A percentile compares a stretch with the other conserved stretches of the same genome.
Evolutionary conservation across 1,140 invertebrate genomes (phyloP).

Genomic region (Cardiocondyla obscurior): DNA sequence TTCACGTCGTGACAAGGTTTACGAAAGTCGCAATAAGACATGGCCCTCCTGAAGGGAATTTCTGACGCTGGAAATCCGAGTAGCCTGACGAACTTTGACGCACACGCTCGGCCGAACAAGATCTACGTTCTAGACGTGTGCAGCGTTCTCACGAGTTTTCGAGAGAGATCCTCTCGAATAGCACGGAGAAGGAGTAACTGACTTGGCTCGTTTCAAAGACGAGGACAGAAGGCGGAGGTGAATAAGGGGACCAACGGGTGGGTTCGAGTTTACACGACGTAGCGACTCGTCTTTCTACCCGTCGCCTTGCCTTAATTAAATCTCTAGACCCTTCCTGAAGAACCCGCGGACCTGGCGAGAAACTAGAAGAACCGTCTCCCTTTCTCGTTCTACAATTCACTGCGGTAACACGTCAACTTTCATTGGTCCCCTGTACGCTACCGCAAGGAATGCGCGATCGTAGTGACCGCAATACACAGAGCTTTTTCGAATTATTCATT

Average conservation of each 20-base stretch:
- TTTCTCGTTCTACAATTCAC: conserved; percentile 46
- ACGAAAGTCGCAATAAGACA: conserved; percentile 60
- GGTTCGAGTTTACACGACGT: conserved; percentile 70
- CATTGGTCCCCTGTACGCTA: conserved; percentile 22
- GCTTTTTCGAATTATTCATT: not conserved
- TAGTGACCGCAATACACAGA: not conserved
- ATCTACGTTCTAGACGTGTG: conserved; percentile 64
- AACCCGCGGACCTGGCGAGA: conserved; percentile 52
- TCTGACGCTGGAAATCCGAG: conserved; percentile 50
- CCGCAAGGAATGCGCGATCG: conserved; percentile 3
- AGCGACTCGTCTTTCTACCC: conserved; percentile 71
- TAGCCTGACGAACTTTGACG: conserved; percentile 65
- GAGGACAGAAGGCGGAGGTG: conserved; percentile 42
- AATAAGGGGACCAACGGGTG: conserved; percentile 40
- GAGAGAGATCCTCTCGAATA: conserved; percentile 60
- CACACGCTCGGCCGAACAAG: conserved; percentile 66
- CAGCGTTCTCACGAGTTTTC: conserved; percentile 68
- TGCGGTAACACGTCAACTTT: conserved; percentile 55
- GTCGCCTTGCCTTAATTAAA: conserved; percentile 75
- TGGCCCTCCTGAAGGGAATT: conserved; percentile 52
- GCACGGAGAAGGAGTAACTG: conserved; percentile 55
- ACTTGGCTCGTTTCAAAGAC: conserved; percentile 62
- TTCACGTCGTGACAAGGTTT: conserved; percentile 17
- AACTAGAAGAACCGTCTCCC: conserved; percentile 56
- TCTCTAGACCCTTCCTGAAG: conserved; percentile 73